Evolutionary conservation across 2,888 invertebrate species (phyloP).

Genomic region (Spialia ferax): DNA sequence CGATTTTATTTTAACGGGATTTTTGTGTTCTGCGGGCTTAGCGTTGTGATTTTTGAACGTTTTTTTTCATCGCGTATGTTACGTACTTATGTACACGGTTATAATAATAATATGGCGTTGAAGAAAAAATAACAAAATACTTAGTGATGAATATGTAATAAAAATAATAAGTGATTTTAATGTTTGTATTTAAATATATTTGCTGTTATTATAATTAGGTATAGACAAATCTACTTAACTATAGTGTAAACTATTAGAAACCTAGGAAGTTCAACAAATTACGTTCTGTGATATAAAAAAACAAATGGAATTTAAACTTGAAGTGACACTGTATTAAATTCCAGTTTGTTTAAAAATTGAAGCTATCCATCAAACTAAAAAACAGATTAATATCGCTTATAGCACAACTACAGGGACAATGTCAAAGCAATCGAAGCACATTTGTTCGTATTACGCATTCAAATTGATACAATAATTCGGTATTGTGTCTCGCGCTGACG

Average conservation of each 20-base stretch:
- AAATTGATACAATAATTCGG: constrained; percentile 72
- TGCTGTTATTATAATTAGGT: no score
- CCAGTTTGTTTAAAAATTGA: background rate
- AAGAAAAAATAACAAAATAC: no score
- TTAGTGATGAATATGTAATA: no score
- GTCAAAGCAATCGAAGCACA: constrained; percentile 63
- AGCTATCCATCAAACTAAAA: constrained; percentile 42
- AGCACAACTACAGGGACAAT: constrained; percentile 4
- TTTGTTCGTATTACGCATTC: constrained; percentile 76
- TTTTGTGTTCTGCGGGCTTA: background rate
- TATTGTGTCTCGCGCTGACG: constrained; percentile 48
- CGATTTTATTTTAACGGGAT: constrained; percentile 30
- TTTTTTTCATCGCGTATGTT: no score
- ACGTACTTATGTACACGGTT: no score
- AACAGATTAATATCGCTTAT: constrained; percentile 47
- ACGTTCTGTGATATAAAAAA: background rate
- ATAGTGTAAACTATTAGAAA: no score
- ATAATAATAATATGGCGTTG: no score
- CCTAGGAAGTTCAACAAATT: no score
- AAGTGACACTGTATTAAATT: constrained; percentile 1
- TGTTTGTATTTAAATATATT: no score
- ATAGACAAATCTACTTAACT: no score
- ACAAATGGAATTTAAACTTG: background rate
- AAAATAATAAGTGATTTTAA: no score
- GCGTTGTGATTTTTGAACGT: background rate